phyloP scores from a whole-genome alignment of 2,113 vertebrate species.

The Lycaon pictus region DNA sequence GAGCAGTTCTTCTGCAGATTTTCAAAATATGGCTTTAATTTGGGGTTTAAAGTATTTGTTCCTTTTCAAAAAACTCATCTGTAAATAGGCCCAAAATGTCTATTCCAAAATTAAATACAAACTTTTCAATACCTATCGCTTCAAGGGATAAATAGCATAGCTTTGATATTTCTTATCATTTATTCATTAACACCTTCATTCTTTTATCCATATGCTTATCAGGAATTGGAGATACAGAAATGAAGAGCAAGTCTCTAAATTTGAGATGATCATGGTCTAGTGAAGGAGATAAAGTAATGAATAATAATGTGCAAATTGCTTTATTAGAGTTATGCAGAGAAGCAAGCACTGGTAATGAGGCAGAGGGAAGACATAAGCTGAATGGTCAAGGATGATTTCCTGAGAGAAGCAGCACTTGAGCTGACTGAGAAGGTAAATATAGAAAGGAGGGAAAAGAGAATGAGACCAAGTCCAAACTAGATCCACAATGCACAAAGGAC shows the following conservation, averaged over 20 bases:
- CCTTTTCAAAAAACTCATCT: neutral
- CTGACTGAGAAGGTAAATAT: neutral
- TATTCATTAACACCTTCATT: neutral
- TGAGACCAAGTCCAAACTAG: neutral
- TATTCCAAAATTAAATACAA: neutral
- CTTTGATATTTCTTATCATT: constrained; percentile 20
- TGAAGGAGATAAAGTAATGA: neutral
- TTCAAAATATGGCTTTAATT: neutral
- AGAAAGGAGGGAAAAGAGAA: neutral
- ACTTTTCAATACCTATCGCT: neutral
- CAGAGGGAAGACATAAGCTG: neutral
- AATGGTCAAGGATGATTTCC: neutral
- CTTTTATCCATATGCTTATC: neutral
- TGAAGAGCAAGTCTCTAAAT: neutral
- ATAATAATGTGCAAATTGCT: neutral
- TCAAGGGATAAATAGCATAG: neutral
- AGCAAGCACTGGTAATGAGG: neutral
- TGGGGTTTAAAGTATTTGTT: neutral
- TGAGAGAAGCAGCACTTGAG: neutral
- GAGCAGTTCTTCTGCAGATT: neutral
- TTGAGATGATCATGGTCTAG: neutral
- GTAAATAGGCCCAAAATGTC: neutral
- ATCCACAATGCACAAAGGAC: no score
- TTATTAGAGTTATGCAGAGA: neutral
- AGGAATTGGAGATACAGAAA: neutral